These are phyloP conservation scores for Orchesella flavescens DNA, from an alignment of 2,888 invertebrate species.

Conservation along the genomic window DNA sequence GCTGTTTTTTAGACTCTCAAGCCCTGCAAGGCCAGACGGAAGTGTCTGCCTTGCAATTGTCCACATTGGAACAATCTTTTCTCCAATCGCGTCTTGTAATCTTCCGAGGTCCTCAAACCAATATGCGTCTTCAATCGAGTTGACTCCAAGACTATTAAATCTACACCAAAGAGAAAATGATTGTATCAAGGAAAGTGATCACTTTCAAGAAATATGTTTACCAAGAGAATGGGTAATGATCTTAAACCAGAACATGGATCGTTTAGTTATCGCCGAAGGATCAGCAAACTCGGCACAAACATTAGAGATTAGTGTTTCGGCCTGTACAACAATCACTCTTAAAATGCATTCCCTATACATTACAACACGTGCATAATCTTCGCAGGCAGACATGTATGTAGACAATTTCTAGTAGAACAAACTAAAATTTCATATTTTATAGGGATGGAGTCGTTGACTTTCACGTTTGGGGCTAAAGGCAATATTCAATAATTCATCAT, in stretches of 20 bases:
- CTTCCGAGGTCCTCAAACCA: conserved; percentile 87
- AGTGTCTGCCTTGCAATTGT: conserved; percentile 86
- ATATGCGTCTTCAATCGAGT: conserved; percentile 91
- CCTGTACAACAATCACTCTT: too few species aligned
- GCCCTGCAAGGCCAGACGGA: conserved; percentile 83
- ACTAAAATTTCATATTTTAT: too few species aligned
- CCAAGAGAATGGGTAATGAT: too few species aligned
- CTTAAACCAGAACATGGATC: too few species aligned
- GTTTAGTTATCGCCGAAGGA: too few species aligned
- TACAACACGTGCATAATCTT: background rate
- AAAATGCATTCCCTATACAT: background rate
- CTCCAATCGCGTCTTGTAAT: conserved; percentile 82
- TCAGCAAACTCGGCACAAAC: too few species aligned
- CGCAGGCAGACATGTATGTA: too few species aligned
- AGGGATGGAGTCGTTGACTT: too few species aligned
- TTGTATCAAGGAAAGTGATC: background rate
- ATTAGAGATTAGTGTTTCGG: too few species aligned
- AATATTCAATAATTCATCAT: background rate
- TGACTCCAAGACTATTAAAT: conserved; percentile 80
- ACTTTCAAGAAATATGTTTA: too few species aligned
- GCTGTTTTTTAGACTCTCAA: conserved; percentile 85
- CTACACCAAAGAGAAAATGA: conserved; percentile 48
- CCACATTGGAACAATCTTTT: conserved; percentile 83
- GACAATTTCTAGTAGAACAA: background rate
- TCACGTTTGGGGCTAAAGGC: background rate